Evolutionary conservation across 2,797 vertebrate genomes (phyloP), one percentile per base, ranked within the genome.

Genomic region (Sebastes trivittatus): DNA sequence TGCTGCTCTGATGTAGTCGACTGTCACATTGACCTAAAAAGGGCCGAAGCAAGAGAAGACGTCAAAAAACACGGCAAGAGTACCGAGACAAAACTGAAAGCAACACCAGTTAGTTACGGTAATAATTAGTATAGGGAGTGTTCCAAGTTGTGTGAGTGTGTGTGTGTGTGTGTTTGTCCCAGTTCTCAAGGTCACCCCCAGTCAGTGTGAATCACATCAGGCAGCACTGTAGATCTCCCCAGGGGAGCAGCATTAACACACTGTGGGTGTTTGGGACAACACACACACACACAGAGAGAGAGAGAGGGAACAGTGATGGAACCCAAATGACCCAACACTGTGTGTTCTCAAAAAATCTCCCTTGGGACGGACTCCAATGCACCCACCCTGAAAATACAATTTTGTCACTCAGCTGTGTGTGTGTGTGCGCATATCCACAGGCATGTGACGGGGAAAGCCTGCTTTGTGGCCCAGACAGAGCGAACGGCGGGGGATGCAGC

Each of bases 1-100:
- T 65, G 98, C 98, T 0, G 97, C 97, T 88, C 98, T 95, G 93
- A 99, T 99, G 95, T 99, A 99, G 94, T 99, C 98, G 76, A 99
- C 98, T 0, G 95, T 98, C 89, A 99, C 97, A 3, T 97, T 99
- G 93, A 99, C 98, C 98, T 99, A 69, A 20, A 62, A 2, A 25
- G 67, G 46, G 66, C 42, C 42, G 62, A 5, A 46, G 67, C 60
- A 49, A 27, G 42, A 70, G 52, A 81, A 34, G 25, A 67, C 23
- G 77, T 88, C 27, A 22, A 23, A 64, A 25, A 25, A 32, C 6
- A 8, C 20, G 8, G 3, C 16, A 75, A 72, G 60, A 78, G 27
- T 1, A 67, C 25, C 7, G 23, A 79, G 61, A 72, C 23, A 62
- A 62, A 49, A 77, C 72, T 61, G 18, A 84, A 72, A 61, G 27